Base-by-base conservation (phyloP, 2,113 vertebrate genomes). In the Guaruba guarouba region DNA sequence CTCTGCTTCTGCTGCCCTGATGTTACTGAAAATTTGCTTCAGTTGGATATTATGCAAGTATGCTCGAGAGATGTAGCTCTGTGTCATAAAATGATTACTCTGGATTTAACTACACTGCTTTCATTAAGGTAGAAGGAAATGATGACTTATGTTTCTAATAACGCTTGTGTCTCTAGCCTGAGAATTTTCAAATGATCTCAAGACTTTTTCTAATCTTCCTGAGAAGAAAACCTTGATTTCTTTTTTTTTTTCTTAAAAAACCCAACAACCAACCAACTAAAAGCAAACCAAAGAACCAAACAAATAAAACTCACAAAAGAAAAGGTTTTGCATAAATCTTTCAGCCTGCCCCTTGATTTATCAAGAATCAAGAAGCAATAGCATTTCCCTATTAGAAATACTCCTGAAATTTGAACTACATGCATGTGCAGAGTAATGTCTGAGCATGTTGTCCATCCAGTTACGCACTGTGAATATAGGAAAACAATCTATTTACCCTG, bases 111-210 rank as follows among this genome's bases (percentile, higher is more conserved):
- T 48, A 68, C 29, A 11, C 51, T 71, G 55, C 82, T 88, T 92
- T 94, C 55, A 84, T 95, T 93, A 92, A 82, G 33, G 66, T 84
- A 46, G 44, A 63, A 84, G 69, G 62, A 95, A 96, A 93, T 79
- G 9, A 79, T 89, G 61, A 79, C 55, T 94, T 92, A 75, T 51
- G 12, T 78, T 91, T 91, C 81, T 75, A 84, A 78, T 63, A 67
- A 86, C 51, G 33, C 64, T 77, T 48, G 6, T 51, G 31, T 86
- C 51, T 33, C 20, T 64, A 79, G 33, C 18, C 62, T 69, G 31
- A 33, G 33, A 71, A 73, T 82, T 86, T 87, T 92, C 61, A 82
- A 27, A 79, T 39, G 0, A 55, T 64, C 8, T 81, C 46, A 78
- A 61, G 43, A 23, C 0, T 11, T 63, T 28, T 64, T 52, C 68